A percentile compares a stretch with the other conserved stretches of the same genome.
These are phyloP conservation scores for Drosophila flavopinicola DNA, from an alignment of 2,888 invertebrate species.

Conservation along the genomic window DNA sequence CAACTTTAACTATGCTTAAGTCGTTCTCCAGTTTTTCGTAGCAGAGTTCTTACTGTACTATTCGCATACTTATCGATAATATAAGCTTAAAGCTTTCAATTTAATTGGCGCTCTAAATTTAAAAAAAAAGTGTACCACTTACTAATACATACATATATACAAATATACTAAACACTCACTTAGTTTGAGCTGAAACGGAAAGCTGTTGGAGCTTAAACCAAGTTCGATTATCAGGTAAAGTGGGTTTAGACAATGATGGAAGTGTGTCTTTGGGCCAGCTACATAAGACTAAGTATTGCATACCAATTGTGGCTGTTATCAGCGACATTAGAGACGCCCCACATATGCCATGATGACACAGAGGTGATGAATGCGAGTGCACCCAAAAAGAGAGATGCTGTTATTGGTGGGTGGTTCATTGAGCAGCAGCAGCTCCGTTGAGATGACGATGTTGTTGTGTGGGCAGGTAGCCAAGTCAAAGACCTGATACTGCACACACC, in stretches of 20 bases:
- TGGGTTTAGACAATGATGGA: conserved; percentile 7
- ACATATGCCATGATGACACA: conserved; percentile 31
- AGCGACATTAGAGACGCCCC: conserved; percentile 22
- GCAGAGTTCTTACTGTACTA: conserved; percentile 3
- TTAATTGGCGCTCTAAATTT: not conserved
- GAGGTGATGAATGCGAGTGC: conserved; percentile 16
- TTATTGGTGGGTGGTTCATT: conserved; percentile 34
- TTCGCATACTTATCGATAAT: not conserved
- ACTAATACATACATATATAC: not conserved
- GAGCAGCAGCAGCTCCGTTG: conserved; percentile 36
- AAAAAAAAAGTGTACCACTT: not conserved
- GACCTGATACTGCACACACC: conserved; percentile 77
- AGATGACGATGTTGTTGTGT: conserved; percentile 11
- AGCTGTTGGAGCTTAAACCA: conserved; percentile 7
- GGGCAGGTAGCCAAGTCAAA: conserved; percentile 67
- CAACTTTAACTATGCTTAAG: too few species aligned
- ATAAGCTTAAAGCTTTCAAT: conserved; percentile 41
- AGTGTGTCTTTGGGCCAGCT: conserved; percentile 15
- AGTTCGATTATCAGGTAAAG: conserved; percentile 18
- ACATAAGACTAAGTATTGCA: conserved; percentile 10
- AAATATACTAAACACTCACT: not conserved
- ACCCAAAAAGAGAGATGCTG: conserved; percentile 12
- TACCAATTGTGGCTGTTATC: conserved; percentile 37
- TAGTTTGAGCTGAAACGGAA: not conserved
- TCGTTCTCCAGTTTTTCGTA: not conserved